A percentile compares a stretch with the other conserved stretches of the same genome.
Evolutionary conservation across 2,113 vertebrate genomes (phyloP).

Genomic region (Callospermophilus lateralis): DNA sequence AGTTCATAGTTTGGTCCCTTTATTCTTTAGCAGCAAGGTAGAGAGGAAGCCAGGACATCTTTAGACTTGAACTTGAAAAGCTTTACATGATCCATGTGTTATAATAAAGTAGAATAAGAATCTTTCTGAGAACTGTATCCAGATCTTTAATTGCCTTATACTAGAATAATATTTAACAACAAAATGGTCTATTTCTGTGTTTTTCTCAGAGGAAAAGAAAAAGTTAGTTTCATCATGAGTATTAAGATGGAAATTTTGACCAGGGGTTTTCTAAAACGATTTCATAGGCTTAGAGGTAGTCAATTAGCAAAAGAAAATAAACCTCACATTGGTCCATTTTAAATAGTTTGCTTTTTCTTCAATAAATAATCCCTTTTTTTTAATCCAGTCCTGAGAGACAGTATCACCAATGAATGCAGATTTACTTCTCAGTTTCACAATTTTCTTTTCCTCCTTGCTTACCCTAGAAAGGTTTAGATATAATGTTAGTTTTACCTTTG

Average conservation of each 20-base stretch:
- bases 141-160: neutral
- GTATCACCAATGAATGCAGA: neutral
- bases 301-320: constrained; percentile 33
- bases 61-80: constrained; percentile 45
- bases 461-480: neutral
- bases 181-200: neutral
- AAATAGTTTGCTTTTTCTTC: neutral
- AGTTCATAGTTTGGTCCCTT: neutral
- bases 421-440: constrained; percentile 18
- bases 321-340: neutral
- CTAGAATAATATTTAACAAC: constrained; percentile 30
- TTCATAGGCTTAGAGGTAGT: neutral
- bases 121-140: neutral
- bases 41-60: neutral
- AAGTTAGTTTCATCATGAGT: neutral
- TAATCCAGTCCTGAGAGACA: neutral
- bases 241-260: neutral
- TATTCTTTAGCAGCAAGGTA: constrained; percentile 31
- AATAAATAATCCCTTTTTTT: constrained; percentile 24
- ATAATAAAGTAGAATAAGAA: constrained; percentile 44
- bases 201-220: constrained; percentile 39
- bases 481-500: neutral
- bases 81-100: neutral
- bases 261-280: neutral
- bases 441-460: neutral